These are phyloP conservation scores for Pantherophis vulpinus DNA, from an alignment of 2,797 vertebrate genomes.

Conservation along the genomic window DNA sequence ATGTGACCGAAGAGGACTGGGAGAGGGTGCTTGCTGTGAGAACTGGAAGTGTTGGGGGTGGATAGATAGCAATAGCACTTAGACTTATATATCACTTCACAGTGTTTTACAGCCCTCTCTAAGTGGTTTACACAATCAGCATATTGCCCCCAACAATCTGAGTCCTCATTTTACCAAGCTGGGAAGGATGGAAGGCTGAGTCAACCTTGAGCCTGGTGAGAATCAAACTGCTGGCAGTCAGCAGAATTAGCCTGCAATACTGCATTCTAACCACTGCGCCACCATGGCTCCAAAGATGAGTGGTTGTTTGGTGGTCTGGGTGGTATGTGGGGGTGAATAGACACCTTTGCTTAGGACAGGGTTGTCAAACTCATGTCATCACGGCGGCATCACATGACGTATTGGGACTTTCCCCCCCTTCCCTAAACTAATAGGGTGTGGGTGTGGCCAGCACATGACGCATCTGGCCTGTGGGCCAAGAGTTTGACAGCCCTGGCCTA, in stretches of 20 bases:
- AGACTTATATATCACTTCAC: background rate
- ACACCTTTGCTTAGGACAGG: background rate
- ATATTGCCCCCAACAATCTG: background rate
- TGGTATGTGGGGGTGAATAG: background rate
- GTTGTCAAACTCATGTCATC: too few species aligned
- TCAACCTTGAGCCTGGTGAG: background rate
- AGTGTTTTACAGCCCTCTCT: background rate
- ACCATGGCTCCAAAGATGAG: background rate
- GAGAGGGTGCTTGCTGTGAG: background rate
- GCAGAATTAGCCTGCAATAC: background rate
- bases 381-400: rapidly evolving
- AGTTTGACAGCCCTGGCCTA: background rate
- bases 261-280: background rate
- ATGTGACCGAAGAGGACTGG: background rate
- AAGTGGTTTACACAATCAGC: background rate
- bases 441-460: too few species aligned
- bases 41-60: background rate
- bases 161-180: background rate
- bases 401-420: too few species aligned
- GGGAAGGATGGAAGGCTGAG: background rate
- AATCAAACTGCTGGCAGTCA: background rate
- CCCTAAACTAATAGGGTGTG: too few species aligned
- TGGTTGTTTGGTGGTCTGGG: background rate
- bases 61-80: background rate
- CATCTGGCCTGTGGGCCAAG: too few species aligned